phyloP scores from a whole-genome alignment of 2,113 vertebrate species.

The Bos javanicus region DNA sequence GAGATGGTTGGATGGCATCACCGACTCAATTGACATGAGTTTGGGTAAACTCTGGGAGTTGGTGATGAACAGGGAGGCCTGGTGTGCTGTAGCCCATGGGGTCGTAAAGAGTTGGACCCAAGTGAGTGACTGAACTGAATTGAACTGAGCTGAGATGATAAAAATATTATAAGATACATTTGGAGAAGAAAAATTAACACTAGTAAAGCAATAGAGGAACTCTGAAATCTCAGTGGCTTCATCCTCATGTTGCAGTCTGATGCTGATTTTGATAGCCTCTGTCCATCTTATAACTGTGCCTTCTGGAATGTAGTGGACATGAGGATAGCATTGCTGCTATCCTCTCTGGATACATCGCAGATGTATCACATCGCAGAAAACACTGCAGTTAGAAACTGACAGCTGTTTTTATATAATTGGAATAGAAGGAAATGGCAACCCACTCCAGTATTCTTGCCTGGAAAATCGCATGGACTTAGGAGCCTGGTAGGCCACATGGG shows the following conservation, averaged over 20 bases:
- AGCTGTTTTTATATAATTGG: neutral
- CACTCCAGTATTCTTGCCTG: too few relatives aligned
- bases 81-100: rapidly evolving
- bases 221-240: neutral
- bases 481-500: too few relatives aligned
- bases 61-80: neutral
- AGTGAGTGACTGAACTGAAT: neutral
- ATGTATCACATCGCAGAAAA: neutral
- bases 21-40: rapidly evolving
- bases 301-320: neutral
- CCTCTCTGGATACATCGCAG: neutral
- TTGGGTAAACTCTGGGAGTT: neutral
- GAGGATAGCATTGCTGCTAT: neutral
- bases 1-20: neutral
- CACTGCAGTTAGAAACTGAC: neutral
- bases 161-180: neutral
- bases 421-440: too few relatives aligned
- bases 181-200: neutral
- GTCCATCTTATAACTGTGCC: neutral
- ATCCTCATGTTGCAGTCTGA: neutral
- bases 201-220: neutral
- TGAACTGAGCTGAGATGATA: neutral
- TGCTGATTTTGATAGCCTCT: neutral
- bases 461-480: too few relatives aligned
- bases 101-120: rapidly evolving